Evolutionary conservation across 1,140 invertebrate genomes (phyloP), one percentile per base, ranked within the genome.

Genomic region (Saccostrea glomerata): DNA sequence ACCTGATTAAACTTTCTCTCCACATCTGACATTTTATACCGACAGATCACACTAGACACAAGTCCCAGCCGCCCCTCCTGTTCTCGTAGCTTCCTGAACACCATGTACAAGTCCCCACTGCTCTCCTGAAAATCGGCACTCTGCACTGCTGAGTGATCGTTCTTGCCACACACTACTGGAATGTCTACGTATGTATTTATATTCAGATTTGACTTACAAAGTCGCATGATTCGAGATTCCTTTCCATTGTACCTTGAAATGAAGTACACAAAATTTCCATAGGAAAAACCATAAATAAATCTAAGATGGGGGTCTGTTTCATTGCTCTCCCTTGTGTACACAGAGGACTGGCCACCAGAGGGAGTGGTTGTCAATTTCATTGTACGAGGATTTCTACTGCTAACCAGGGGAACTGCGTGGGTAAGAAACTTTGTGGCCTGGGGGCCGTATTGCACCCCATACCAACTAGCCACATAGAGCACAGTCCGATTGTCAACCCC

Each of bases 121-220:
- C 98, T 98, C 98, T 97, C 94, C 98, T 98, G n/a, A 98, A 98
- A 25, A 99, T 97, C 98, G 0, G 98, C 98, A 1, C 98, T 98
- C 93, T 99, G 98, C 7, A 98, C 97, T 7, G 99, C 95, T 95
- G 98, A 98, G 93, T 98, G 99, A 94, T 82, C 96, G 96, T 84
- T 93, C 36, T 96, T 97, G 58, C 97, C 97, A 95, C 99, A 99
- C 88, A 99, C 97, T 92, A 99, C 97, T 2, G 98, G 98, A 89
- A 99, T 98, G 96, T 99, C 99, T 20, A 98, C 99, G 94, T 99
- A 99, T 0, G 98, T 99, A 94, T 98, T 98, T 95, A 99, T 99
- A 95, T 98, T 98, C 89, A 97, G 97, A 94, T 99, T 99, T 93
- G 98, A 97, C 92, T 99, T 97, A 94, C 99, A 99, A n/a, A 99